Evolutionary conservation across 1,140 invertebrate genomes (phyloP), one percentile per base, ranked within the genome.

Genomic region (Pseudomyrmex flavicornis): DNA sequence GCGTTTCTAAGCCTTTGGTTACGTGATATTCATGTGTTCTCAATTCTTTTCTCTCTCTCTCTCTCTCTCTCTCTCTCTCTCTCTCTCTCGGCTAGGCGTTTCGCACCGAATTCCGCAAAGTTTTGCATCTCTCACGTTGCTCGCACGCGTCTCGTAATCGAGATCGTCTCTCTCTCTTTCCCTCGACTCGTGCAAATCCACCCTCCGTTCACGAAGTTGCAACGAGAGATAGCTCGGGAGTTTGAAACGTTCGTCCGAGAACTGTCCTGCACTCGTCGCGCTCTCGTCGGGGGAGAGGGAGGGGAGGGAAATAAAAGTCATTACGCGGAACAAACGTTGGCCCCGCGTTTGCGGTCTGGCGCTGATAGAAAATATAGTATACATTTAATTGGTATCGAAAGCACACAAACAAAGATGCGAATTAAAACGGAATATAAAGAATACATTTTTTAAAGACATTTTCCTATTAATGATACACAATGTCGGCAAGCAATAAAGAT

Each of bases 71-170:
- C 9, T 56, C n/a, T 56, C n/a, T 59, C 54, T 72, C 52, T 59
- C 52, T 22, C 15, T 10, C 66, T 12, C 54, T 44, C 15, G 10
- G 12, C 44, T 26, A 69, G 35, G 65, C 76, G 70, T 84, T 88
- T 88, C 76, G 68, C 86, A 10, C 59, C 70, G 54, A 87, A 88
- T 88, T 88, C 86, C 82, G 22, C 2, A 85, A 88, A 87, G 82
- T 88, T 87, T 85, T 35, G 17, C 20, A 54, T 70, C 63, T 70
- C 62, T 63, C 56, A 46, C 26, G 61, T 13, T 79, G 54, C 66
- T 85, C 35, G 84, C 54, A 58, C 72, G 46, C 35, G 52, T 65
- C 54, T 44, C 66, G 22, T 70, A 80, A 80, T 72, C 76, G 66
- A 70, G 76, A 65, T 54, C 65, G 17, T 58, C 17, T 35, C 35